Evolutionary conservation across 2,888 invertebrate genomes (phyloP).

Genomic region (Drosophila aldrichi): DNA sequence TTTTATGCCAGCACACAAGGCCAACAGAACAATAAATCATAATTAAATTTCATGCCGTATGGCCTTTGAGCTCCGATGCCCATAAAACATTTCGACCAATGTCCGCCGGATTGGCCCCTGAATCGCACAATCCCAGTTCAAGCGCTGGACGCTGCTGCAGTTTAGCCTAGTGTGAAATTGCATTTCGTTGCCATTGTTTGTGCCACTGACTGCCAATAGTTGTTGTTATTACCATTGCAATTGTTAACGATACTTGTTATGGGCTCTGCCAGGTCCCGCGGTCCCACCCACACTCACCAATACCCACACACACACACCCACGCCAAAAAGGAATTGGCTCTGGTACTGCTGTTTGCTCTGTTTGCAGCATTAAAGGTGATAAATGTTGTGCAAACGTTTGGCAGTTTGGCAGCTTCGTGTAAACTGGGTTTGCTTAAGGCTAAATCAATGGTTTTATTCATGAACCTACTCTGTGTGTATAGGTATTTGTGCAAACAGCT

Average conservation of each 20-base stretch:
- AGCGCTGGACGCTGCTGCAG: slow-evolving; percentile 32
- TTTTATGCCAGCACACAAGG: slow-evolving; percentile 1
- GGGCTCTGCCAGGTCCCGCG: slow-evolving; percentile 8
- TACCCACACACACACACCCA: background rate
- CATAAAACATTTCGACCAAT: slow-evolving; percentile 17
- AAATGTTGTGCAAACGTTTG: slow-evolving; percentile 63
- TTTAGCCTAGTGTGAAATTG: slow-evolving; percentile 74
- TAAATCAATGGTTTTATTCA: slow-evolving; percentile 27
- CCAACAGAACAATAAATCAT: slow-evolving; percentile 65
- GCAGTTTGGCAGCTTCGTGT: slow-evolving; percentile 41
- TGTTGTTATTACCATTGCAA: slow-evolving; percentile 18
- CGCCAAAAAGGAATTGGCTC: slow-evolving; percentile 5
- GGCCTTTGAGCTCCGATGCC: slow-evolving; percentile 37
- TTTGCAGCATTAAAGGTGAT: slow-evolving; percentile 62
- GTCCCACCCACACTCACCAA: slow-evolving; percentile 1
- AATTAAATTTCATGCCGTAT: slow-evolving; percentile 68
- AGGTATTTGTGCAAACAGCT: slow-evolving; percentile 4
- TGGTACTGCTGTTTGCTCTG: slow-evolving; percentile 2
- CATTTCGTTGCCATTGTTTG: slow-evolving; percentile 62
- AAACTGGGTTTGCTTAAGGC: slow-evolving; percentile 3
- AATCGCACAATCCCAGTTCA: background rate
- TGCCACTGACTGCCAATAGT: slow-evolving; percentile 10
- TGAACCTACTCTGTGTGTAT: background rate
- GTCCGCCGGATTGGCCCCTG: slow-evolving; percentile 13
- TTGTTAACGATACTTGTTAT: slow-evolving; percentile 37